Conservation (phyloP, 2,113 vertebrate genomes). For the Chaetura pelagica region DNA sequence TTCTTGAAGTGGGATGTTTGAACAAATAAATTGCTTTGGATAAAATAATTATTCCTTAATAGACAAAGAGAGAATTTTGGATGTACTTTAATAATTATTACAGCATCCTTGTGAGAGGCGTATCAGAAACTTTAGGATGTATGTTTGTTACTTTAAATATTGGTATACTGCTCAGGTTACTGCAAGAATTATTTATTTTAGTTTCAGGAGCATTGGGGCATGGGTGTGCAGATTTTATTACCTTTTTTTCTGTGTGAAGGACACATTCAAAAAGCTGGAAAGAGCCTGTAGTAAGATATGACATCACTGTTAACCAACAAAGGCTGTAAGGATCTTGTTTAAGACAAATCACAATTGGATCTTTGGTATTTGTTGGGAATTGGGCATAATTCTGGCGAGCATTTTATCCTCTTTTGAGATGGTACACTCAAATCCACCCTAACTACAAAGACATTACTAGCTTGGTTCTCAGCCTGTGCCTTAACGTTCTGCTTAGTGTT, state of each 20-base stretch:
- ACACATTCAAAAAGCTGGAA: neutral
- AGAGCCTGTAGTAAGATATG: neutral
- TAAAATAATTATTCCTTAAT: neutral
- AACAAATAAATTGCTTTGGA: neutral
- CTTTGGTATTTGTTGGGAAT: neutral
- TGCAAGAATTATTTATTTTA: neutral
- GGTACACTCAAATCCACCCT: neutral
- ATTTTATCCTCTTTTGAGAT: neutral
- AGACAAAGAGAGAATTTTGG: neutral
- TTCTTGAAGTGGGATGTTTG: neutral
- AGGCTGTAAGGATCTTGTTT: neutral
- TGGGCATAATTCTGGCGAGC: neutral
- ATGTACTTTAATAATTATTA: neutral
- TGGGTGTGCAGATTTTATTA: neutral
- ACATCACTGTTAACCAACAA: neutral
- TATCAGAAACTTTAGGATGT: neutral
- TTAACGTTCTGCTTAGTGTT: neutral
- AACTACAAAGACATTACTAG: neutral
- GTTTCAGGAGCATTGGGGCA: neutral
- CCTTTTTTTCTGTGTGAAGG: neutral
- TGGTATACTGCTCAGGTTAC: neutral
- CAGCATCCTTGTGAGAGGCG: neutral
- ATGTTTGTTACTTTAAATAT: neutral
- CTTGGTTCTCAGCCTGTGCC: neutral
- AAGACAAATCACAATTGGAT: neutral